Evolutionary conservation across 1,140 invertebrate species (phyloP), one percentile per base, ranked within the genome.

Genomic region (Drosophila tani): DNA sequence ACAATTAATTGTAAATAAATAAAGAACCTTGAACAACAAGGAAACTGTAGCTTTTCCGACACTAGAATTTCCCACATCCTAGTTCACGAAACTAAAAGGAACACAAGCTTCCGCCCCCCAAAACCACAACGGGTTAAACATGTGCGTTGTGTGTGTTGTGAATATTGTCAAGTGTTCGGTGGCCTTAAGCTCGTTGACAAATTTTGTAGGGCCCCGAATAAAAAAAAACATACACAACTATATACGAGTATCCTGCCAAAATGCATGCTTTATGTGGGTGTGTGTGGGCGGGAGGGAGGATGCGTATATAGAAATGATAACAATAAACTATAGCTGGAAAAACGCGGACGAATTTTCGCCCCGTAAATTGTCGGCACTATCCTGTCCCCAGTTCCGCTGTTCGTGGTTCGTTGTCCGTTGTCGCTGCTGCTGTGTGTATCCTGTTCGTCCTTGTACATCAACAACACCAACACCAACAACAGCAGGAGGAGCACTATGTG

Each of bases 281-380:
- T 12, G 51, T 21, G 21, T 21, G 21, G 3, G 21, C 4, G 45
- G 12, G 19, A 12, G 59, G 47, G 29, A 27, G 41, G 45, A 17
- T 57, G 60, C 47, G 59, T 67, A 57, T 62, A 64, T 67, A 75
- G 80, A 82, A 86, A 86, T 86, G 69, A 87, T 79, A 87, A 82
- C 79, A 87, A 86, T 86, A 73, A 82, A 79, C 71, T 73, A 56
- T 74, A 66, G 74, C 67, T 67, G 56, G 57, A 68, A 77, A 75
- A 68, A 68, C 35, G 66, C 60, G 45, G 27, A 75, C 50, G 67
- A 86, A 66, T 82, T 74, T 73, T 60, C 67, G 38, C 47, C 70
- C 66, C 70, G 64, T 76, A 82, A 86, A 87, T 86, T 87, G 82
- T 76, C 69, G 62, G 60, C 79, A 79, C 57, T 67, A 79, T 85